Conservation (phyloP, 2,888 invertebrate species). For the Conops quadrifasciatus region DNA sequence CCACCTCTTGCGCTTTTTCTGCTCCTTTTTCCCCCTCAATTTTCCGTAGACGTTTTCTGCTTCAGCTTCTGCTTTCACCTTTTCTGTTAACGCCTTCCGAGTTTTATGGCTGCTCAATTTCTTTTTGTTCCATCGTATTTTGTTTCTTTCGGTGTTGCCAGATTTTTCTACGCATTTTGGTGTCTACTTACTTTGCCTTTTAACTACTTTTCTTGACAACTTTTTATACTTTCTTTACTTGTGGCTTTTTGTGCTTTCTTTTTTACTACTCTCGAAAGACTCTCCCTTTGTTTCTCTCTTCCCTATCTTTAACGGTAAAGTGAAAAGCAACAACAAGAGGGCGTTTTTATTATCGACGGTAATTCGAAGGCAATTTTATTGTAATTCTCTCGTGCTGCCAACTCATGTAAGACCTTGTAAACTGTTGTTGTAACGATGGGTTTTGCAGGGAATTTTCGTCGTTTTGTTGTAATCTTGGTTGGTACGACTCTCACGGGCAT, state of each 20-base stretch:
- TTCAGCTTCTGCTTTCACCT: neutral
- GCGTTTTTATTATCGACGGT: conserved; percentile 20
- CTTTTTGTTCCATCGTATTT: neutral
- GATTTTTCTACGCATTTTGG: neutral
- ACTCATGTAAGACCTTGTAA: no score
- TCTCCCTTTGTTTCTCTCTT: neutral
- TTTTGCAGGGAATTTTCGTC: no score
- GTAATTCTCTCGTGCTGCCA: no score
- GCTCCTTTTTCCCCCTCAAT: neutral
- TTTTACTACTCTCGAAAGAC: neutral
- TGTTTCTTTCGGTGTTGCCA: conserved; percentile 12
- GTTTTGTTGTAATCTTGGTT: no score
- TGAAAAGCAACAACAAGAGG: conserved; percentile 1
- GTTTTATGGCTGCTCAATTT: neutral
- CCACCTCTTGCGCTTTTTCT: conserved; percentile 5
- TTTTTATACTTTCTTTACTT: neutral
- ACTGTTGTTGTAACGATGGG: no score
- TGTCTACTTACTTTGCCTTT: conserved; percentile 1
- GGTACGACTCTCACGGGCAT: no score
- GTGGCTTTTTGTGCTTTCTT: neutral
- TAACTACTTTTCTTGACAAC: neutral
- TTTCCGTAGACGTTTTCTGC: neutral
- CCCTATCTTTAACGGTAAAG: neutral
- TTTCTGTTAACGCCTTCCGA: neutral
- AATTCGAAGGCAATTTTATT: conserved; percentile 16